Base-by-base conservation (phyloP, 30 jellyfish, hydroid and myxozoan species). In the Mastigias papua region DNA sequence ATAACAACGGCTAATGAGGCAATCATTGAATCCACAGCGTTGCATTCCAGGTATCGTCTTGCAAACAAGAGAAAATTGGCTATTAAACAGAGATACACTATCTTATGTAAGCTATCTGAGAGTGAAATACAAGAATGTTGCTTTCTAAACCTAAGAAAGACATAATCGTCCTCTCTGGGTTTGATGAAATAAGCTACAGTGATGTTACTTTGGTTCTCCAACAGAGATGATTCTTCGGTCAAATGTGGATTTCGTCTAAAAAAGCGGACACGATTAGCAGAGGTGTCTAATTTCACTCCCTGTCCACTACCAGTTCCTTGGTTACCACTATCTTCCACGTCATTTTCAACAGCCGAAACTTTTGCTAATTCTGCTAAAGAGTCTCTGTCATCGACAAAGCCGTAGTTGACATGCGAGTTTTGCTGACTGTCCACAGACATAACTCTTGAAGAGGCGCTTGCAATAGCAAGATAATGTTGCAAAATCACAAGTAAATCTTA, bases 71-170 rank as follows among this genome's bases (percentile, higher is more conserved):
- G 72, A 68, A 93, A 87, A 19, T 84, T 82, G 34, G 95, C 91
- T 25, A 93, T 75, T 22, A 93, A 48, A 33, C 95, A 34, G 20
- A 88, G 70, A 69, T 80, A 88, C 21, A 93, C 98, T 7, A 82
- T 75, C 69, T 88, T 93, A 58, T 93, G 98, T 69, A 86, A 65
- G 27, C 63, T 31, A 76, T 93, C 98, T 25, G 98, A 89, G 19
- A 93, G 48, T 42, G 94, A 71, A 50, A 93, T 65, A 31, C 96
- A 50, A 10, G 91, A 29, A 70, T 76, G 90, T 20, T 78, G 37
- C 6, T 29, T 26, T 54, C 34, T 85, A 1, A 64, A 72, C 26
- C 35, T 2, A 1, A 31, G 68, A 6, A 90, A 50, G 22, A 46
- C 82, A 17, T 35, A 20, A 42, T n/a, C 42, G 0, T 62, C 32